phyloP scores from a whole-genome alignment of 2,888 invertebrate species.

The Acleris sparsana region DNA sequence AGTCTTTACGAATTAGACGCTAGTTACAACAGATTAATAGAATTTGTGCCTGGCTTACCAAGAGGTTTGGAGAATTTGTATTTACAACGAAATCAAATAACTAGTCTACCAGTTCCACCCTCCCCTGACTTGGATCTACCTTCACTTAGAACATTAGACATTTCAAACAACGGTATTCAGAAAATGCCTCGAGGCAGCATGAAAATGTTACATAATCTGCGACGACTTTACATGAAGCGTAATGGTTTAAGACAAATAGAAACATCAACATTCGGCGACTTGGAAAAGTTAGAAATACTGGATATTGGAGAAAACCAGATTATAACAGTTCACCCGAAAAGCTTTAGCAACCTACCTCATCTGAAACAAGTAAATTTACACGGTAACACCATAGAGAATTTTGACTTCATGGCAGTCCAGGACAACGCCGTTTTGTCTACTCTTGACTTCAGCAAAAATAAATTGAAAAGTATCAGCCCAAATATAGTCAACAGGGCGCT shows the following conservation, averaged over 20 bases:
- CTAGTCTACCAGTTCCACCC: conserved; percentile 85
- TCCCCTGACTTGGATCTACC: conserved; percentile 89
- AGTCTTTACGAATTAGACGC: conserved; percentile 91
- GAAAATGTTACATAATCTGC: conserved; percentile 86
- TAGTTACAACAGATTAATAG: conserved; percentile 88
- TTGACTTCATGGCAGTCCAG: conserved; percentile 87
- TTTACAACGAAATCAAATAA: conserved; percentile 88
- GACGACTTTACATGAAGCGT: conserved; percentile 87
- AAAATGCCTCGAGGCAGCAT: conserved; percentile 86
- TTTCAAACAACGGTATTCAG: conserved; percentile 89
- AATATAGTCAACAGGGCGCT: conserved; percentile 85
- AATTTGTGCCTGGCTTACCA: conserved; percentile 90
- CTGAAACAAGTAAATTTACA: conserved; percentile 89
- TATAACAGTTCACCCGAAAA: conserved; percentile 85
- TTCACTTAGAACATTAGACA: conserved; percentile 88
- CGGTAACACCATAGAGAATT: conserved; percentile 89
- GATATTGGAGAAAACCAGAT: conserved; percentile 90
- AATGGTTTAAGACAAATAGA: conserved; percentile 89
- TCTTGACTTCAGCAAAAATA: conserved; percentile 90
- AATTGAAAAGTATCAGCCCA: conserved; percentile 86
- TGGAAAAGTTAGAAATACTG: conserved; percentile 87
- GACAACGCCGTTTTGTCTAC: conserved; percentile 85
- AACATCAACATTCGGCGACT: conserved; percentile 87
- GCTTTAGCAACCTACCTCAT: conserved; percentile 85
- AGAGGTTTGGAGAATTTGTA: conserved; percentile 89